Percentiles rank a stretch among this genome's conserved stretches.
Conservation (phyloP, 2,888 invertebrate species). For the Hoplodrina ambigua region DNA sequence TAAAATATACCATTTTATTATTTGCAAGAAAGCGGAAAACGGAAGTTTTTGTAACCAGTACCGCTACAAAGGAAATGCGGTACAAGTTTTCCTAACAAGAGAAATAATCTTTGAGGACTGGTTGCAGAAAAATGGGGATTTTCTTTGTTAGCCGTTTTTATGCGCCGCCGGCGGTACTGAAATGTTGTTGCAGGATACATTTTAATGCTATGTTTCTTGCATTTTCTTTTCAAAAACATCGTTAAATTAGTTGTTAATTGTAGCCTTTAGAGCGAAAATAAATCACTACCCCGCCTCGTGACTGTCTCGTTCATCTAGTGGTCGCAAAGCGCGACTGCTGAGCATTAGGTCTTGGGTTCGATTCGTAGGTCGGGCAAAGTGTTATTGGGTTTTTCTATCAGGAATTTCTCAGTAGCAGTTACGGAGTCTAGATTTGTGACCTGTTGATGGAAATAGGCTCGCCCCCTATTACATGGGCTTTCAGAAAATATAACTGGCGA, state of each 20-base stretch:
- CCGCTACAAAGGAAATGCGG: slow-evolving; percentile 18
- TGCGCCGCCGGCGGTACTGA: background rate
- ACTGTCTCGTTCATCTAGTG: too few species aligned
- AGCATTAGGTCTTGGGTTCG: too few species aligned
- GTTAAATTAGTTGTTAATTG: background rate
- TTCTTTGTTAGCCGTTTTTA: slow-evolving; percentile 17
- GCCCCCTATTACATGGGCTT: too few species aligned
- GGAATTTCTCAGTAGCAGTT: too few species aligned
- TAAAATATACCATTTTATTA: slow-evolving; percentile 20
- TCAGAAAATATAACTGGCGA: too few species aligned
- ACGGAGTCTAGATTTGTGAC: too few species aligned
- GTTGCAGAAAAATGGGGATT: slow-evolving; percentile 25
- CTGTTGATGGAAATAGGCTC: too few species aligned
- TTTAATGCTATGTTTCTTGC: background rate
- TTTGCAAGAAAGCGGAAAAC: slow-evolving; percentile 20
- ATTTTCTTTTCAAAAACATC: background rate
- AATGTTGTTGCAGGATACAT: background rate
- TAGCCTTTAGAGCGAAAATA: background rate
- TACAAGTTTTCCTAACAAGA: slow-evolving; percentile 35
- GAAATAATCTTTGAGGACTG: slow-evolving; percentile 23
- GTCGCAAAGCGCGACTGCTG: too few species aligned
- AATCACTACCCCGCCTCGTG: too few species aligned
- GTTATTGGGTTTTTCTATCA: too few species aligned
- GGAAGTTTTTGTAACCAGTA: slow-evolving; percentile 21
- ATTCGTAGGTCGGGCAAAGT: too few species aligned